A percentile compares a stretch with the other conserved stretches of the same genome.
Evolutionary conservation across 2,113 vertebrate genomes (phyloP).

Genomic region (Epinephelus fuscoguttatus): DNA sequence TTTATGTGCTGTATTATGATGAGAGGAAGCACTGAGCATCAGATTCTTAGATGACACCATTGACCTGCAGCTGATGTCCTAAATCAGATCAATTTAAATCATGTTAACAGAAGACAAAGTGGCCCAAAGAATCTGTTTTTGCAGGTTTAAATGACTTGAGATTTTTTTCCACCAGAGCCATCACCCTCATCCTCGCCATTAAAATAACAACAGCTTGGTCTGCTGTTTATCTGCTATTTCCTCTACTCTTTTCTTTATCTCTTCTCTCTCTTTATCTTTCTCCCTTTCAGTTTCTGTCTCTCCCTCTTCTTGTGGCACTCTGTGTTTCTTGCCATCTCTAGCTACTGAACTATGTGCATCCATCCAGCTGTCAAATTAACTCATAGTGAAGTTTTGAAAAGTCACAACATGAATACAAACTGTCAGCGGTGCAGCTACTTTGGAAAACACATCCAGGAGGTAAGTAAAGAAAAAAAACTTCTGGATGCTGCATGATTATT

Average conservation of each 20-base stretch:
- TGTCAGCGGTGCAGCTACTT: constrained; percentile 3
- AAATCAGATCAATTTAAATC: neutral
- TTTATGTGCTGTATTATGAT: neutral
- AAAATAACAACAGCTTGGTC: constrained; percentile 26
- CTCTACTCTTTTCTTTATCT: constrained; percentile 26
- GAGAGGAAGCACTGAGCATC: neutral
- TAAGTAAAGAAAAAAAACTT: neutral
- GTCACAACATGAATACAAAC: constrained; percentile 2
- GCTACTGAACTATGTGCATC: neutral
- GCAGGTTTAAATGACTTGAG: neutral
- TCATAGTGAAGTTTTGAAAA: constrained; percentile 13
- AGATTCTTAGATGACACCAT: neutral
- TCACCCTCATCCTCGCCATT: constrained; percentile 41
- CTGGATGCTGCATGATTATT: constrained; percentile 5
- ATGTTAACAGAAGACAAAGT: neutral
- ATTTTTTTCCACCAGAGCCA: neutral
- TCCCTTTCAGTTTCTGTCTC: neutral
- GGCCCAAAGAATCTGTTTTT: no score
- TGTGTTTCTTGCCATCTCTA: neutral
- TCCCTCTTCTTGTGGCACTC: neutral
- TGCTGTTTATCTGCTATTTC: constrained; percentile 57
- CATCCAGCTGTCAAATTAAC: constrained; percentile 8
- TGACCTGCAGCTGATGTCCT: neutral
- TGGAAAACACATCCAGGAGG: neutral
- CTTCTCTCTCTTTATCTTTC: neutral